Conservation (phyloP, 2,888 invertebrate genomes). For the Tinea semifulvella region DNA sequence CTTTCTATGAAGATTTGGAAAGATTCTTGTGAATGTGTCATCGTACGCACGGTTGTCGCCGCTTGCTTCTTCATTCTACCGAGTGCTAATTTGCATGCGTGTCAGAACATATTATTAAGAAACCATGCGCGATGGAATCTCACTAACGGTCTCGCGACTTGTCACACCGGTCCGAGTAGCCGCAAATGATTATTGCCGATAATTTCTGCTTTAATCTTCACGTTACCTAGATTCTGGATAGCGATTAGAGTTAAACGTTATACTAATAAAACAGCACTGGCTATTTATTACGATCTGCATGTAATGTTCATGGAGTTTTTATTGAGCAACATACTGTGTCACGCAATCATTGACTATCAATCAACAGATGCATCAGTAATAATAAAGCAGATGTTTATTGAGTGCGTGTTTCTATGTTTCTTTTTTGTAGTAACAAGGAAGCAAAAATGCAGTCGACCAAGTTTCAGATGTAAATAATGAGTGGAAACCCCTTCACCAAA, state of each 20-base stretch:
- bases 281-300: not conserved
- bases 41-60: not conserved
- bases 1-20: slow-evolving; percentile 2
- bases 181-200: slow-evolving; percentile 21
- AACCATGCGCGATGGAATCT: slow-evolving; percentile 35
- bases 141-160: slow-evolving; percentile 40
- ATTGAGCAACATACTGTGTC: slow-evolving; percentile 3
- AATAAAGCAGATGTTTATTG: not conserved
- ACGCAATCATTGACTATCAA: not conserved
- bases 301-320: slow-evolving; percentile 2
- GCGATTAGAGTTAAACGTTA: slow-evolving; percentile 2
- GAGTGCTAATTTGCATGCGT: slow-evolving; percentile 47
- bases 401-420: not conserved
- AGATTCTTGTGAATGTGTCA: slow-evolving; percentile 1
- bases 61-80: slow-evolving; percentile 23
- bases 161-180: slow-evolving; percentile 23
- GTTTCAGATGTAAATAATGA: not conserved
- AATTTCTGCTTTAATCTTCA: slow-evolving; percentile 20
- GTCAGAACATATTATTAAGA: slow-evolving; percentile 42
- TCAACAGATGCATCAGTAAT: slow-evolving; percentile 1
- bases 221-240: slow-evolving; percentile 15
- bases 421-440: slow-evolving; percentile 7
- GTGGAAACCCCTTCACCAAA: slow-evolving; percentile 47
- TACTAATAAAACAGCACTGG: not conserved
- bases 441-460: not conserved